Evolutionary conservation across 2,888 invertebrate genomes (phyloP).

Genomic region (Ypsolopha sequella): DNA sequence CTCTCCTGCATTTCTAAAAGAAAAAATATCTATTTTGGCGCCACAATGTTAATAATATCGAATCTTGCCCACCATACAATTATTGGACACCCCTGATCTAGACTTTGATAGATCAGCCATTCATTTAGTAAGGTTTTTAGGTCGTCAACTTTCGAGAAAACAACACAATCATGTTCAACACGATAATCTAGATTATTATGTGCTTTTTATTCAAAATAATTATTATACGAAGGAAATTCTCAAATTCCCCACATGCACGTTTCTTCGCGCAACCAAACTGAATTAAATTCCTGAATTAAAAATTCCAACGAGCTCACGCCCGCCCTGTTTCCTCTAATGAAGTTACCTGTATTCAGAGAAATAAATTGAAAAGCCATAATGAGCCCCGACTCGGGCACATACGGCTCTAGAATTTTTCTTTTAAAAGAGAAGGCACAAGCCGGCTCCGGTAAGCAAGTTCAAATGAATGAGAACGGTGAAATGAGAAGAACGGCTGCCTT

Average conservation of each 20-base stretch:
- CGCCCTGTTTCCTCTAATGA: constrained; percentile 30
- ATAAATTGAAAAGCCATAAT: constrained; percentile 38
- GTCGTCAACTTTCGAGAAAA: no score
- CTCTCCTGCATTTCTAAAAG: no score
- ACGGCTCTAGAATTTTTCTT: constrained; percentile 35
- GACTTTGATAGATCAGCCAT: no score
- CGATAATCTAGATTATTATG: no score
- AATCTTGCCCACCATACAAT: no score
- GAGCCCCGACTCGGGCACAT: constrained; percentile 45
- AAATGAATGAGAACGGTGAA: not conserved
- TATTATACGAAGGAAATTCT: not conserved
- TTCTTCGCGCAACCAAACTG: constrained; percentile 24
- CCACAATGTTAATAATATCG: no score
- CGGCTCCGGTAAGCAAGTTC: no score
- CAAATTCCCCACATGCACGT: constrained; percentile 14
- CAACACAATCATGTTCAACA: no score
- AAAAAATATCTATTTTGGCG: no score
- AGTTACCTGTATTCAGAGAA: constrained; percentile 40
- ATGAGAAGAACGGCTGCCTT: not conserved
- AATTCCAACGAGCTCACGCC: constrained; percentile 41
- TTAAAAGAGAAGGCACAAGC: constrained; percentile 19
- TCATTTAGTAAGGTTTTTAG: no score
- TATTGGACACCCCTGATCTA: no score
- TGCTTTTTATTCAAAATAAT: no score
- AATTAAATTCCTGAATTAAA: constrained; percentile 49